Conservation (phyloP, 2,888 invertebrate species). For the Drosophila fulvimacula region DNA sequence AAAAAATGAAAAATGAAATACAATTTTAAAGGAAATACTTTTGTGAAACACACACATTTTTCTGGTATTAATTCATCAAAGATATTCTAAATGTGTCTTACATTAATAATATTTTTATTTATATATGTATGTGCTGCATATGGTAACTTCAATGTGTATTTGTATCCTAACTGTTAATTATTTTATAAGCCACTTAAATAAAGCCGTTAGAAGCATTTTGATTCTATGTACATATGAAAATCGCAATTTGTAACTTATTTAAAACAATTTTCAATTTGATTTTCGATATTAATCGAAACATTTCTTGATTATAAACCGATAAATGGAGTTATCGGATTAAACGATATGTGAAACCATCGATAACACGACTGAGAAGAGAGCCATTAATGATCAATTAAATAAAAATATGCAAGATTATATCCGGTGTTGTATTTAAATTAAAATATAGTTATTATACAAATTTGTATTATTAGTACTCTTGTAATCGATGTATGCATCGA, state of each 20-base stretch:
- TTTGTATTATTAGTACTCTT: neutral
- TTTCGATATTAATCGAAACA: neutral
- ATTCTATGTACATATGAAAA: conserved; percentile 31
- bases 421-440: neutral
- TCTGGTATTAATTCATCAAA: conserved; percentile 49
- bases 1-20: conserved; percentile 2
- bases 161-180: conserved; percentile 73
- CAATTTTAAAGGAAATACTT: conserved; percentile 40
- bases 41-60: conserved; percentile 38
- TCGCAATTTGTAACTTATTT: neutral
- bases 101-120: conserved; percentile 47
- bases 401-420: neutral
- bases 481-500: neutral
- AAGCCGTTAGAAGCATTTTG: conserved; percentile 64
- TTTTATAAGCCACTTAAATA: conserved; percentile 67
- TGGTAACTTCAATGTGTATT: conserved; percentile 44
- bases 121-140: conserved; percentile 47
- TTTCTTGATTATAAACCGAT: neutral
- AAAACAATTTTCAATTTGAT: neutral
- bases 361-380: neutral
- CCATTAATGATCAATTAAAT: no score
- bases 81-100: conserved; percentile 62
- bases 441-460: neutral
- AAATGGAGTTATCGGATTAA: neutral
- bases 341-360: neutral